phyloP scores from a whole-genome alignment of 1,140 invertebrate species.

The Drosophila insularis region DNA sequence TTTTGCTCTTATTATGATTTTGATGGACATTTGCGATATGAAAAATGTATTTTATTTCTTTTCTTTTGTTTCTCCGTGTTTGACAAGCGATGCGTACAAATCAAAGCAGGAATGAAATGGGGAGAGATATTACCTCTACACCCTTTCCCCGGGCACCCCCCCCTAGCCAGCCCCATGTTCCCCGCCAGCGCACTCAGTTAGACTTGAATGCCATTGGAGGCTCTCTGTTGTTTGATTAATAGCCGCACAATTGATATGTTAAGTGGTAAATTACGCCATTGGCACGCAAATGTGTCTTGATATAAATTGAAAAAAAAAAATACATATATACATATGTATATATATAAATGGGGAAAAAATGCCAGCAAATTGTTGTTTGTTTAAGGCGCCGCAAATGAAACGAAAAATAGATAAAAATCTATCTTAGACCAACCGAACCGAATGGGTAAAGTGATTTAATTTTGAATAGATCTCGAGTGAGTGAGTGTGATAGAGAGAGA shows the following conservation, averaged over 20 bases:
- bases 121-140: neutral
- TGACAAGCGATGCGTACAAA: constrained; percentile 80
- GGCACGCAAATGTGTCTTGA: constrained; percentile 72
- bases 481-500: neutral
- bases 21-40: constrained; percentile 75
- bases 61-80: constrained; percentile 69
- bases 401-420: constrained; percentile 45
- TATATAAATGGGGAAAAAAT: constrained; percentile 40
- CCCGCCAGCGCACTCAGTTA: neutral
- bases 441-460: constrained; percentile 72
- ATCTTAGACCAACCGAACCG: constrained; percentile 42
- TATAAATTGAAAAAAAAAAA: constrained; percentile 15
- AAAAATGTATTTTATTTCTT: constrained; percentile 46
- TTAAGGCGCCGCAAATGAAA: constrained; percentile 71
- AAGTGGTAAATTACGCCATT: constrained; percentile 81
- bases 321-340: neutral
- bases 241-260: constrained; percentile 80
- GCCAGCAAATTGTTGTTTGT: constrained; percentile 70
- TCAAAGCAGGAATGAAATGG: constrained; percentile 70
- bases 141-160: neutral
- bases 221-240: constrained; percentile 72
- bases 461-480: constrained; percentile 51
- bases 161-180: too few relatives aligned
- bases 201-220: constrained; percentile 10
- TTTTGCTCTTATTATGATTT: constrained; percentile 79